These are phyloP conservation scores for Sanderia malayensis DNA, from an alignment of 30 jellyfish, hydroid and myxozoan genomes.

Conservation along the genomic window DNA sequence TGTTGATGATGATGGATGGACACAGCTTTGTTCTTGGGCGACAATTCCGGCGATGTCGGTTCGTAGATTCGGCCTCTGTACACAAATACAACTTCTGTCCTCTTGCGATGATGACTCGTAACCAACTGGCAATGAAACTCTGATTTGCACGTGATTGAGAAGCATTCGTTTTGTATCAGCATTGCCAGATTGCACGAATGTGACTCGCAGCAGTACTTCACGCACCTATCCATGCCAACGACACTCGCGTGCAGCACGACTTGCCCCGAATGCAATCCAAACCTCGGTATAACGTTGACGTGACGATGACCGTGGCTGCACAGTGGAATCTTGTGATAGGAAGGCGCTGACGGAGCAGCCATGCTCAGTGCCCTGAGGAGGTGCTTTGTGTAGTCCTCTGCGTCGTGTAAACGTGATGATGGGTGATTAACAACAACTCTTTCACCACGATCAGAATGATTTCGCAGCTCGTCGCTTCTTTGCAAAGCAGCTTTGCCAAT, in stretches of 20 bases:
- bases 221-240: constrained; percentile 49
- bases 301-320: constrained; percentile 77
- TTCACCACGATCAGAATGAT: background rate
- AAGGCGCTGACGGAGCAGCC: constrained; percentile 42
- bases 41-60: background rate
- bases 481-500: constrained; percentile 69
- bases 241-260: constrained; percentile 56
- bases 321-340: constrained; percentile 53
- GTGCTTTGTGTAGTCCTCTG: constrained; percentile 45
- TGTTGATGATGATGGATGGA: too few species aligned
- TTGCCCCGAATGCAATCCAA: constrained; percentile 65
- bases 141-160: constrained; percentile 58
- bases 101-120: constrained; percentile 28
- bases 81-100: constrained; percentile 43
- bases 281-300: constrained; percentile 44
- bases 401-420: background rate
- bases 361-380: constrained; percentile 39
- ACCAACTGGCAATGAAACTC: constrained; percentile 54
- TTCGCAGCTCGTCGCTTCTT: constrained; percentile 23
- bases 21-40: background rate
- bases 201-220: constrained; percentile 67
- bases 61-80: constrained; percentile 30
- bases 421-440: background rate
- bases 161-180: constrained; percentile 53
- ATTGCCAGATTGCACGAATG: constrained; percentile 59